Percentiles rank a stretch among this genome's conserved stretches.
Conservation (phyloP, 2,113 vertebrate species). For the Oxyura jamaicensis region DNA sequence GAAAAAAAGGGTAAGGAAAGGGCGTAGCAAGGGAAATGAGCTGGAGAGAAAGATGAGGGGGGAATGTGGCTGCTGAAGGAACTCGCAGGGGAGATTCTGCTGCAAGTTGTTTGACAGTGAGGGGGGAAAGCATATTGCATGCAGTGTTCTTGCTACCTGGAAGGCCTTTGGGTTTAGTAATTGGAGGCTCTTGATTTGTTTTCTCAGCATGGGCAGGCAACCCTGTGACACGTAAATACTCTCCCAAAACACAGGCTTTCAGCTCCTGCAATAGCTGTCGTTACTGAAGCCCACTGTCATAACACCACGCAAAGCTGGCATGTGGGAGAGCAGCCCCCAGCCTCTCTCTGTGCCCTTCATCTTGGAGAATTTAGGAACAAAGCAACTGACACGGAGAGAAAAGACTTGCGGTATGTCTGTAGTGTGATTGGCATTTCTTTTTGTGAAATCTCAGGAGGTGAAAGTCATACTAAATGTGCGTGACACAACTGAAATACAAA, state of each 20-base stretch:
- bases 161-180: background rate
- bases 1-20: background rate
- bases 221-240: background rate
- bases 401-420: background rate
- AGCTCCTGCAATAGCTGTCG: background rate
- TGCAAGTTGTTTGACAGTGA: background rate
- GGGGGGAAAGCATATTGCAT: background rate
- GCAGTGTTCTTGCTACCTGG: accelerated
- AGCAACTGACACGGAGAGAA: background rate
- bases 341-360: background rate
- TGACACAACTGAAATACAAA: background rate
- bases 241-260: background rate
- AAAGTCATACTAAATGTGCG: background rate
- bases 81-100: background rate
- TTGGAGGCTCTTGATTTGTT: background rate
- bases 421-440: background rate
- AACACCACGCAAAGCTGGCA: background rate
- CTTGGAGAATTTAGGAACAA: background rate
- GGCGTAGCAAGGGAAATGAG: background rate
- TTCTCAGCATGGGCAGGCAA: background rate
- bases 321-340: background rate
- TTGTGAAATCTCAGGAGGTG: background rate
- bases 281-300: background rate
- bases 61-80: background rate
- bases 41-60: background rate